Evolutionary conservation across 2,888 invertebrate species (phyloP), one percentile per base, ranked within the genome.

Genomic region (Mamestra brassicae): DNA sequence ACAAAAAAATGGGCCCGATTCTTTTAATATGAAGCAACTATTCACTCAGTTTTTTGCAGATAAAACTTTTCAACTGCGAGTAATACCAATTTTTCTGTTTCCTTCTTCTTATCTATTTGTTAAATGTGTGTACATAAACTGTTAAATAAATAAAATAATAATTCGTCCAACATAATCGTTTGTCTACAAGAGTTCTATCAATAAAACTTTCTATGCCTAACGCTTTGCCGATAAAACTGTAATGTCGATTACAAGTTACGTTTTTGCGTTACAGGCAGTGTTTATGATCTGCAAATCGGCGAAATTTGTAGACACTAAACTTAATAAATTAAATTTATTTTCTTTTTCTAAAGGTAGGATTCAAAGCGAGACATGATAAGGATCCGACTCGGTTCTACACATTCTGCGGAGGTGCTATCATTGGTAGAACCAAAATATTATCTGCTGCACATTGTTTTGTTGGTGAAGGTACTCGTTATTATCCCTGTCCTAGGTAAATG

Each of bases 371-470:
- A 36, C 1, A 10, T 7, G 1, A 1, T 1, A 1, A 0, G 3
- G n/a, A 72, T 3, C 7, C 36, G 10, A 13, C 42, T 4, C 5
- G 6, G 13, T 81, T 15, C 60, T 72, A 70, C 42, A 83, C 83
- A 13, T 83, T 68, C 60, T 83, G 83, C 62, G 83, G 83, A 15
- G 83, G 83, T 13, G 57, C 71, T 15, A 74, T 83, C 5, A 74
- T 83, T 55, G 80, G 74, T 58, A 8, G 38, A 34, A 5, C 45
- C 10, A 83, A 80, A 65, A 13, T 83, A 52, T 62, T 83, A 38
- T 70, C 83, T 13, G 83, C 83, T n/a, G 83, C 80, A 3, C 83
- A 83, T 58, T 83, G 83, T 55, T 83, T 83, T 17, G 70, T 76
- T 13, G 7, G 0, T 11, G 15, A 64, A 42, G 17, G 1, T 45